Base-by-base conservation (phyloP, 2,888 invertebrate species). In the Plagiodera versicolora region DNA sequence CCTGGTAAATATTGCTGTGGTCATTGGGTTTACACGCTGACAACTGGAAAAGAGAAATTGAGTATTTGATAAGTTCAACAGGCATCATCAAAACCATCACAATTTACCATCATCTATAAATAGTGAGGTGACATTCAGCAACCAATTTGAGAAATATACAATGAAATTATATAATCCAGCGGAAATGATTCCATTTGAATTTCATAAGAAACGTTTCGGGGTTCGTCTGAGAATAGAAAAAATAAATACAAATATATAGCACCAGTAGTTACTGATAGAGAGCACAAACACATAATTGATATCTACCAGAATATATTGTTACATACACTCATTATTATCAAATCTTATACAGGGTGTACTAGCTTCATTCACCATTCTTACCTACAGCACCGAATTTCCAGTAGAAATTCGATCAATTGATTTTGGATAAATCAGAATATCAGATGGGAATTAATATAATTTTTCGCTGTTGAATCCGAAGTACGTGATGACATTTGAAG, bases 41-140 rank as follows among this genome's bases (percentile, higher is more conserved):
- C 14, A 39, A 39, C 39, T 39, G 39, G 39, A 39, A 39, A 39
- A 39, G 14, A 39, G 39, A 39, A 39, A 39, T 39, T n/a, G 14
- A 39, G 39, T 44, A 44, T 53, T 44, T 53, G 24, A 65, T 58
- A 63, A 60, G 51, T 60, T 63, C 51, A 80, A 77, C 60, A 62
- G 62, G 58, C 66, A 57, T 70, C 69, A 79, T 80, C 80, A 80
- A 75, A 80, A 80, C 81, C 79, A 67, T 74, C 80, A 78, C 74
- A 78, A 79, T 80, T 81, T 81, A 80, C 79, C 72, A 66, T 61
- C 62, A 59, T 60, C 63, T 67, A 76, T 79, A 81, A 81, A 80
- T 75, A 70, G 74, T 77, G 79, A 70, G 81, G 81, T 81, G 81
- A 80, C 75, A 72, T 58, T 65, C 58, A 63, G 56, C 62, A 56